phyloP scores from a whole-genome alignment of 2,113 vertebrate genomes.

The Lynx canadensis region DNA sequence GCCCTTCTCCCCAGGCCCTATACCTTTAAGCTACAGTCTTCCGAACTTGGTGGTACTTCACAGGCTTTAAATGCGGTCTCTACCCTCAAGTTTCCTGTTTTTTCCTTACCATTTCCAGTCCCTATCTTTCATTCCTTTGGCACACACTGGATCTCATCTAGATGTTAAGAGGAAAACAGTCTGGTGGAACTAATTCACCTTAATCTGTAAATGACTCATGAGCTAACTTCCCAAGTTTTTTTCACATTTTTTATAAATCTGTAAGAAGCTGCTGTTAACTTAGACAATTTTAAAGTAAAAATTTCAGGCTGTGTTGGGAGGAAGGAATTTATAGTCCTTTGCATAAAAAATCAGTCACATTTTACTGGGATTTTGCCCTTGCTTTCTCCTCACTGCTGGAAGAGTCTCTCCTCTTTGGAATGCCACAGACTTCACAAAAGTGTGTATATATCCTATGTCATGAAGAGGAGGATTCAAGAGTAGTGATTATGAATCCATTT shows the following conservation, averaged over 20 bases:
- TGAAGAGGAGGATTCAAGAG: not conserved
- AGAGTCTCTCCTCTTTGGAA: not conserved
- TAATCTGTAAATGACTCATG: conserved; percentile 60
- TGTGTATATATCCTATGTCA: not conserved
- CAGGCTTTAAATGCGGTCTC: not conserved
- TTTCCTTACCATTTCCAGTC: not conserved
- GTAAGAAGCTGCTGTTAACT: conserved; percentile 27
- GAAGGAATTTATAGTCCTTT: conserved; percentile 11
- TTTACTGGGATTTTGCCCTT: not conserved
- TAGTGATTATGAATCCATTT: conserved; percentile 4
- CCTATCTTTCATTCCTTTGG: not conserved
- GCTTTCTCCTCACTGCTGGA: not conserved
- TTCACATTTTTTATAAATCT: conserved; percentile 34
- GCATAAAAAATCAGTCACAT: not conserved
- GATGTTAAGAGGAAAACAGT: not conserved
- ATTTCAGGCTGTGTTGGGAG: not conserved
- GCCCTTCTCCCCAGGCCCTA: not conserved
- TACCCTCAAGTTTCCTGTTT: not conserved
- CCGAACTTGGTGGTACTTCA: not conserved
- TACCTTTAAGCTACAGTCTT: not conserved
- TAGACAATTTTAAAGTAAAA: conserved; percentile 49
- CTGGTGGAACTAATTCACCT: conserved; percentile 59
- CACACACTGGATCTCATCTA: not conserved
- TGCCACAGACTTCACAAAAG: not conserved
- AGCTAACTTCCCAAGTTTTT: not conserved